Evolutionary conservation across 2,113 vertebrate genomes (phyloP).

Genomic region (Istiophorus platypterus): DNA sequence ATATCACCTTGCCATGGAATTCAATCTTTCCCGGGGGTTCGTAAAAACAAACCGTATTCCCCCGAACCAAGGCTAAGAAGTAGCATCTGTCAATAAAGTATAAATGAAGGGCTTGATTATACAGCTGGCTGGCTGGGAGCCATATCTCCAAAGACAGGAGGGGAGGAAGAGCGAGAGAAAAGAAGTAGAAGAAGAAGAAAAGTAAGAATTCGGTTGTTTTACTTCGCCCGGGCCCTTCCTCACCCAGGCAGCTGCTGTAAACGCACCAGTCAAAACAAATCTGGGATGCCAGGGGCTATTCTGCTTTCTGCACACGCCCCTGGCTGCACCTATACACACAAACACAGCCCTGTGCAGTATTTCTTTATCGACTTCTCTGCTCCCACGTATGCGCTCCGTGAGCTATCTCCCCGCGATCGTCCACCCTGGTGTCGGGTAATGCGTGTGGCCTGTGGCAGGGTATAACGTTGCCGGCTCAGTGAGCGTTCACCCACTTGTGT

Average conservation of each 20-base stretch:
- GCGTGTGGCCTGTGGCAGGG: constrained; percentile 36
- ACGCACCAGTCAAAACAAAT: constrained; percentile 78
- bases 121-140: constrained; percentile 82
- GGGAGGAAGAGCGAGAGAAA: constrained; percentile 50
- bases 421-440: background rate
- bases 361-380: constrained; percentile 23
- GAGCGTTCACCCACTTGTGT: constrained; percentile 20
- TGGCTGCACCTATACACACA: constrained; percentile 74
- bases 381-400: background rate
- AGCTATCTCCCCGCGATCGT: constrained; percentile 4
- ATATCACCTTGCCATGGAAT: constrained; percentile 73
- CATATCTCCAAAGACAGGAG: constrained; percentile 71
- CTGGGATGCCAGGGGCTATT: constrained; percentile 76
- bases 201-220: constrained; percentile 80
- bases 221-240: constrained; percentile 75
- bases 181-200: constrained; percentile 43
- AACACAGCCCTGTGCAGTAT: constrained; percentile 61
- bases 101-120: constrained; percentile 82
- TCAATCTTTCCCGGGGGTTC: constrained; percentile 77
- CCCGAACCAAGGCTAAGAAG: constrained; percentile 67
- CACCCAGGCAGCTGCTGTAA: constrained; percentile 77
- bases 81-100: constrained; percentile 86
- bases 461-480: constrained; percentile 15
- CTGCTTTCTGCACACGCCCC: constrained; percentile 71
- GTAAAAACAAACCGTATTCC: constrained; percentile 75